A percentile compares a stretch with the other conserved stretches of the same genome.
phyloP scores from a whole-genome alignment of 2,797 vertebrate genomes.

The Megalops cyprinoides region DNA sequence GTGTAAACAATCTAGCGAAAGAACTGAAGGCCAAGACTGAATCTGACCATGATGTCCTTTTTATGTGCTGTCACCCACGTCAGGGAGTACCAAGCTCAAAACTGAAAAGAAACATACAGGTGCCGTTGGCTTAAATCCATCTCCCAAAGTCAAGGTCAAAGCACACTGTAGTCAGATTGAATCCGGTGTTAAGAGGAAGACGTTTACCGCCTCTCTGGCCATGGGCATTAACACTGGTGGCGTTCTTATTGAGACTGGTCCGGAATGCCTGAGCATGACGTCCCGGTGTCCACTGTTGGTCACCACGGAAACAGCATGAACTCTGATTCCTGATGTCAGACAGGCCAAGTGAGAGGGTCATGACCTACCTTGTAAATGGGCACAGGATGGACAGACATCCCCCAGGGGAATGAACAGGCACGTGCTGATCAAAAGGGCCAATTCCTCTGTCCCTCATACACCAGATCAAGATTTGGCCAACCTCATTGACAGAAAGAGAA shows the following conservation, averaged over 20 bases:
- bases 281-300: slow-evolving; percentile 7
- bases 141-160: neutral
- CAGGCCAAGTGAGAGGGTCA: slow-evolving; percentile 37
- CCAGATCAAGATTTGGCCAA: neutral
- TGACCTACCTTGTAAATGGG: slow-evolving; percentile 56
- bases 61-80: too few species aligned
- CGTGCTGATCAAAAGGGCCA: slow-evolving; percentile 28
- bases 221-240: neutral
- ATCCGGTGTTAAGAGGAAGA: neutral
- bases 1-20: too few species aligned
- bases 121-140: neutral
- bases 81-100: too few species aligned
- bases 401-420: slow-evolving; percentile 49
- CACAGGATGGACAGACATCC: slow-evolving; percentile 50
- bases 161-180: neutral
- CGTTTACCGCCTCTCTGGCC: neutral
- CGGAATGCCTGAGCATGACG: neutral
- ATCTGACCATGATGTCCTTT: too few species aligned
- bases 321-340: slow-evolving; percentile 9
- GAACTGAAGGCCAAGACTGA: too few species aligned
- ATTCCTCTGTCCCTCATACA: slow-evolving; percentile 6
- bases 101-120: neutral
- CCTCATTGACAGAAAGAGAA: neutral
- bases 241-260: neutral
- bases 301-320: slow-evolving; percentile 17